Base-by-base conservation (phyloP, 2,113 vertebrate genomes). In the Glaucomys volans region DNA sequence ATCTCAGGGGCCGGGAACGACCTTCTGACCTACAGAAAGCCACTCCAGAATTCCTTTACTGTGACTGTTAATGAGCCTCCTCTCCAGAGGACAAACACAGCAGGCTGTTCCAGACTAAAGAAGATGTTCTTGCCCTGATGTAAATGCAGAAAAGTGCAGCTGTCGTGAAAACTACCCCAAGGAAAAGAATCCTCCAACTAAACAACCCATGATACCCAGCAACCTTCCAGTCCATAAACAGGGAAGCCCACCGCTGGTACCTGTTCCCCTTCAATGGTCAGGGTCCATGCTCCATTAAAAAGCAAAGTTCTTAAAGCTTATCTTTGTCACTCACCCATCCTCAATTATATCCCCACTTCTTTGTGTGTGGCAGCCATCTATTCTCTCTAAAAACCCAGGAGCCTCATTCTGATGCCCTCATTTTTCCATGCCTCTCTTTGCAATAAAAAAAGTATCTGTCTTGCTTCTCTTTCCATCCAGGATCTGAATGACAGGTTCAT, bases 11-110 rank as follows among this genome's bases (percentile, higher is more conserved):
- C 88, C 95, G 42, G 35, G 26, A 40, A 96, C 75, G 22, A 80
- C 91, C 94, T 77, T 93, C 42, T 93, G 91, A 95, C 75, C 77
- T 90, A 52, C 4, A 66, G 20, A 24, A 79, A 84, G 75, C 30
- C 47, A 62, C 37, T 74, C 28, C 47, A 76, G 64, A 93, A 95
- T 66, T 54, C 44, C 77, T 77, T 89, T 89, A 62, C 71, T 91
- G 17, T 57, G 79, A 72, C 40, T 95, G 66, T 28, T 89, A 95
- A 91, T 84, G 80, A 96, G 62, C 24, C 35, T 93, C 50, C 37
- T 83, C 52, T 93, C 89, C 79, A 96, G 94, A 90, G 59, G 80
- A 93, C 86, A 96, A 72, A 42, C 44, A 30, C 52, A 94, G 91
- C 79, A 87, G 75, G 42, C 44, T 94, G 22, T 32, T 91, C 37